A percentile compares a stretch with the other conserved stretches of the same genome.
Evolutionary conservation across 1,140 invertebrate species (phyloP).

Genomic region (Drosophila tristis): DNA sequence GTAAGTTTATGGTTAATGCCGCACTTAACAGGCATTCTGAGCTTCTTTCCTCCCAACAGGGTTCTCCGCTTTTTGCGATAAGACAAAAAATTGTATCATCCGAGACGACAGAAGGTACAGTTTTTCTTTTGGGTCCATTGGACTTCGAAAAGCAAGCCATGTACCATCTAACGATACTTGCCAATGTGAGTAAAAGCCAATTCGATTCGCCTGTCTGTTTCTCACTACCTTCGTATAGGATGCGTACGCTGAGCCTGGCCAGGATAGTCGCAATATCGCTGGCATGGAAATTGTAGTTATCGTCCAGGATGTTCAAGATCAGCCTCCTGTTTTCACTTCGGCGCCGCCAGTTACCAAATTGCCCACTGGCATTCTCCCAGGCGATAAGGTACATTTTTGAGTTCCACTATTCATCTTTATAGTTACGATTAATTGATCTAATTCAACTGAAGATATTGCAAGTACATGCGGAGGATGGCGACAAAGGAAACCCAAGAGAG

Average conservation of each 20-base stretch:
- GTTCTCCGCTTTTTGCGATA: conserved; percentile 90
- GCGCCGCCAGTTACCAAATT: conserved; percentile 92
- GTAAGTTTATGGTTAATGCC: conserved; percentile 53
- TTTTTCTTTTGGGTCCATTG: conserved; percentile 89
- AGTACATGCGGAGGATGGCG: conserved; percentile 94
- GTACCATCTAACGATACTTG: conserved; percentile 92
- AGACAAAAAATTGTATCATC: conserved; percentile 90
- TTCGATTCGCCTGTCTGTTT: too few relatives aligned
- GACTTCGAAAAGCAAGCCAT: conserved; percentile 94
- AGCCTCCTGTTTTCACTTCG: conserved; percentile 92
- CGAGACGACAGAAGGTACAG: conserved; percentile 90
- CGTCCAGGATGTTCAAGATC: conserved; percentile 94
- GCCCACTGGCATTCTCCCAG: conserved; percentile 87
- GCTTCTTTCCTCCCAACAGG: conserved; percentile 72
- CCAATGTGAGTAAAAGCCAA: conserved; percentile 88
- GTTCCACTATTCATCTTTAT: conserved; percentile 6
- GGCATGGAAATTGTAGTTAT: conserved; percentile 91
- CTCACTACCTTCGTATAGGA: conserved; percentile 86
- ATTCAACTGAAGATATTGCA: conserved; percentile 86
- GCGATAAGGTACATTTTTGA: conserved; percentile 85
- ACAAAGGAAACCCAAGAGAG: conserved; percentile 92
- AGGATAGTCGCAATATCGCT: conserved; percentile 93
- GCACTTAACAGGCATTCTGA: conserved; percentile 3
- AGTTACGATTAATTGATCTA: neutral
- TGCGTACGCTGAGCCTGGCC: conserved; percentile 91